Conservation (phyloP, 1,140 invertebrate genomes). For the Holcopasites calliopsidis region DNA sequence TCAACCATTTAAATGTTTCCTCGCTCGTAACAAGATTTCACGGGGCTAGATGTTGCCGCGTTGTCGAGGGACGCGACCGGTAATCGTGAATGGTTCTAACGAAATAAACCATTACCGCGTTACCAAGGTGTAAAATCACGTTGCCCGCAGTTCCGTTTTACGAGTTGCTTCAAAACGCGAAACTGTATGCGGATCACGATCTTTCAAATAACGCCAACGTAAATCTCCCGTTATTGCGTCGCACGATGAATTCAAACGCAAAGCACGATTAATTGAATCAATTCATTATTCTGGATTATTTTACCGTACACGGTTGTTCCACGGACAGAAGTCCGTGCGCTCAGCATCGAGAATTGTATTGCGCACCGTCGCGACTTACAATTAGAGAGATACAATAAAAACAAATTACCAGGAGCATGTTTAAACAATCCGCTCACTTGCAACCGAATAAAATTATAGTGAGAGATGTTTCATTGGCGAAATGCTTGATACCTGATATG, state of each 20-base stretch:
- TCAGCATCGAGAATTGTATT: no score
- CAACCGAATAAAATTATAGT: not conserved
- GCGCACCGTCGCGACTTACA: no score
- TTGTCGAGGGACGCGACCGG: no score
- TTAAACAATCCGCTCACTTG: not conserved
- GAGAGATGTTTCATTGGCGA: not conserved
- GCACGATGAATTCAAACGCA: not conserved
- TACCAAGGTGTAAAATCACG: not conserved
- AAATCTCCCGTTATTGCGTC: not conserved
- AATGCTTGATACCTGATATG: no score
- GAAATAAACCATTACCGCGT: not conserved
- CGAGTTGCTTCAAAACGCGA: not conserved
- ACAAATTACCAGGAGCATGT: no score
- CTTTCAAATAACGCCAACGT: not conserved
- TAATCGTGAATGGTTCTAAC: not conserved
- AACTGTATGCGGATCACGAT: not conserved
- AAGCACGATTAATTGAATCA: conserved; percentile 4
- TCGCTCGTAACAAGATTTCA: not conserved
- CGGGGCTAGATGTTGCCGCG: not conserved
- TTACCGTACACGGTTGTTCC: not conserved
- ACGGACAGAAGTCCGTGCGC: not conserved
- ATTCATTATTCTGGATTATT: conserved; percentile 13
- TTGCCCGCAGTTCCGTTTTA: not conserved
- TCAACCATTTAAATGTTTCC: not conserved
- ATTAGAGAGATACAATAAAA: no score